These are phyloP conservation scores for Teinopalpus imperialis DNA, from an alignment of 2,888 invertebrate genomes.

Conservation along the genomic window DNA sequence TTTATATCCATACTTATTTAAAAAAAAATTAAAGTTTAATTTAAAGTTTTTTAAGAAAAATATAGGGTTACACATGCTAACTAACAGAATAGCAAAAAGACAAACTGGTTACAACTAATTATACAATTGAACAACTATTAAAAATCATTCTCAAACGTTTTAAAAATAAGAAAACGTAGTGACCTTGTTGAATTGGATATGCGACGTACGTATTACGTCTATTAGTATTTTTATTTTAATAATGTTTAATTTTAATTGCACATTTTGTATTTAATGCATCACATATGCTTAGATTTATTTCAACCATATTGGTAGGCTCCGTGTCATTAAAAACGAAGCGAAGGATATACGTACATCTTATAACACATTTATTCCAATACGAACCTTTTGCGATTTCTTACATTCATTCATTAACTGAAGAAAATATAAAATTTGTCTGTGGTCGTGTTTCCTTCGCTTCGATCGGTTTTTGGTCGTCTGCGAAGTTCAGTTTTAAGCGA, in stretches of 20 bases:
- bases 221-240: constrained; percentile 33
- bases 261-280: constrained; percentile 40
- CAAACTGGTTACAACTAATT: too few relatives aligned
- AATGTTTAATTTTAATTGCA: constrained; percentile 36
- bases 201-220: constrained; percentile 27
- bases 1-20: too few relatives aligned
- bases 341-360: constrained; percentile 28
- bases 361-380: too few relatives aligned
- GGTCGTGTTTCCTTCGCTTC: constrained; percentile 34
- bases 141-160: background rate
- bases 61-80: too few relatives aligned
- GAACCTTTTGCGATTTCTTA: too few relatives aligned
- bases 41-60: too few relatives aligned
- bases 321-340: constrained; percentile 31
- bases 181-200: constrained; percentile 10
- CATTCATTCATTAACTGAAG: background rate
- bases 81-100: too few relatives aligned
- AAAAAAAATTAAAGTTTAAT: too few relatives aligned
- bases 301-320: constrained; percentile 30
- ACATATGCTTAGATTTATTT: constrained; percentile 19
- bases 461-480: constrained; percentile 39
- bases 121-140: constrained; percentile 11
- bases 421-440: background rate
- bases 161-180: background rate
- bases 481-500: constrained; percentile 41